Evolutionary conservation across 2,113 vertebrate genomes (phyloP), one percentile per base, ranked within the genome.

Genomic region (Hiodon tergisus): DNA sequence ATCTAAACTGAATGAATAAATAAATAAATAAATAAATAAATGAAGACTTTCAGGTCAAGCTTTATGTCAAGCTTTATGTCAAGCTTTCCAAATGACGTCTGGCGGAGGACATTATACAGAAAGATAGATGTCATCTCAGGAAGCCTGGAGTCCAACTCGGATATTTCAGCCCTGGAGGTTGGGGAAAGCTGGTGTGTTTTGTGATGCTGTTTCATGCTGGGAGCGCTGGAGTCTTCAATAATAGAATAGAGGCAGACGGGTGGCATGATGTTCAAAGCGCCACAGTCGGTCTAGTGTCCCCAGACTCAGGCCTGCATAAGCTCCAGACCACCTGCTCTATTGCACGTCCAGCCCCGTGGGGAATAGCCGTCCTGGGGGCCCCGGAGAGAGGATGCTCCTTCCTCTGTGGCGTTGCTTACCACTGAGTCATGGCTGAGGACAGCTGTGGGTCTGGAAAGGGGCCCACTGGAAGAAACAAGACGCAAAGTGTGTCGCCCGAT

Each of bases 141-240:
- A 31, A 48, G 66, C 11, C 47, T 68, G 50, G 50, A 50, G 31
- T 51, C 16, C 52, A 59, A 72, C 6, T 51, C 31, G 31, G 14
- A 60, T n/a, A 11, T 72, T 50, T 51, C 57, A 61, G 59, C 48
- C 71, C 50, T 51, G 58, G 58, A n/a, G 14, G 70, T 47, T 50
- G 71, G 57, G 13, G 74, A 74, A 67, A 63, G 61, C 72, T 60
- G 69, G 62, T 62, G 6, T 71, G 69, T 78, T 71, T 79, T 53
- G 17, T 54, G 17, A 62, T 55, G 76, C 71, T 73, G 74, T 85
- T 82, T 84, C 58, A 73, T 83, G 78, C 84, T 69, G 71, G 57
- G n/a, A 76, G 74, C 66, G 71, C 77, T 68, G 59, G 31, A 79
- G 66, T 73, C 16, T 83, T 87, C 78, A 85, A 86, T 88, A 86